Evolutionary conservation across 1,140 invertebrate genomes (phyloP).

Genomic region (Drosophila sp.): DNA sequence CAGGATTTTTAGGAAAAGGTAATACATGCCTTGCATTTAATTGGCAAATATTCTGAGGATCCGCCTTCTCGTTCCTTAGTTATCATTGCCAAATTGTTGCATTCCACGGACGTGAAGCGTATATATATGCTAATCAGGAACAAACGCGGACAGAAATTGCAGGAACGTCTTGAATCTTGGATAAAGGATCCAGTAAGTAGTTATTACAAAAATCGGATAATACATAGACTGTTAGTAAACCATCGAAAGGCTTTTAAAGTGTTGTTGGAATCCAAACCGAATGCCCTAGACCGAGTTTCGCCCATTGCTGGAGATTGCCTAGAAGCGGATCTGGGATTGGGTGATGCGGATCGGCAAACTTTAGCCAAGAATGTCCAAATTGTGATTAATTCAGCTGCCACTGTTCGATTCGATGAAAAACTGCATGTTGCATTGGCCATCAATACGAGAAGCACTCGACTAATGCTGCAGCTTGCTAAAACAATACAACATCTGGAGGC

Average conservation of each 20-base stretch:
- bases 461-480: conserved; percentile 84
- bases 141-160: conserved; percentile 89
- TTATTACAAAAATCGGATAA: rapidly evolving
- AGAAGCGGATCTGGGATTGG: conserved; percentile 87
- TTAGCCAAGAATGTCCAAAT: conserved; percentile 84
- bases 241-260: conserved; percentile 32
- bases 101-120: conserved; percentile 88
- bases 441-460: conserved; percentile 85
- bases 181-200: conserved; percentile 83
- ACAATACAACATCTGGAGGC: conserved; percentile 88
- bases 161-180: conserved; percentile 86
- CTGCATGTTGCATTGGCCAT: conserved; percentile 86
- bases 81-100: conserved; percentile 91
- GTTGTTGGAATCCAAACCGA: conserved; percentile 18
- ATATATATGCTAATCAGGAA: conserved; percentile 90
- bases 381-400: conserved; percentile 94
- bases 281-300: conserved; percentile 24
- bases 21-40: background rate
- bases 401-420: conserved; percentile 91
- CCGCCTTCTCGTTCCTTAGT: conserved; percentile 63
- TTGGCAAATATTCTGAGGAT: background rate
- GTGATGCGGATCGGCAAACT: conserved; percentile 83
- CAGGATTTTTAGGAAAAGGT: conserved; percentile 55
- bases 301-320: conserved; percentile 85
- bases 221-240: background rate